Evolutionary conservation across 2,797 vertebrate species (phyloP).

Genomic region (Molossus alvarezi): DNA sequence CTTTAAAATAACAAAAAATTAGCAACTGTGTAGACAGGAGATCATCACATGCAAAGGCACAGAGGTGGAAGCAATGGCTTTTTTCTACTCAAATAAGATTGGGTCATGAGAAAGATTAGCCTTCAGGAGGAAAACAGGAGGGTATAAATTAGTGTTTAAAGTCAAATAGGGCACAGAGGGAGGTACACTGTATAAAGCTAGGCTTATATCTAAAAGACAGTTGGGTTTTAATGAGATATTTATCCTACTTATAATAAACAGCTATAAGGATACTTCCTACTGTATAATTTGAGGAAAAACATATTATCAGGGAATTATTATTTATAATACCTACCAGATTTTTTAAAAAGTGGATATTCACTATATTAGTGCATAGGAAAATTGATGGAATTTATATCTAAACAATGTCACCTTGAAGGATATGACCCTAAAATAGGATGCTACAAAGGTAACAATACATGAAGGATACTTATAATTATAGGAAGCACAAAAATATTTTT

Average conservation of each 20-base stretch:
- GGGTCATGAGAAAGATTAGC: not conserved
- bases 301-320: conserved; percentile 12
- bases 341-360: not conserved
- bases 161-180: not conserved
- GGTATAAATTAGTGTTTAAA: conserved; percentile 49
- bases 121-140: conserved; percentile 17
- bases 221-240: not conserved
- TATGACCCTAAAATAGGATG: not conserved
- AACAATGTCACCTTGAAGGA: not conserved
- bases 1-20: conserved; percentile 44
- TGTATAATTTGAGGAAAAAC: conserved; percentile 11
- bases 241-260: not conserved
- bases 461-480: not conserved
- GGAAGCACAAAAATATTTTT: not conserved
- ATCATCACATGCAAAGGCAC: not conserved
- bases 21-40: conserved; percentile 2
- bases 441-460: not conserved
- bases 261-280: not conserved
- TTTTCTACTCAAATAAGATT: conserved; percentile 13
- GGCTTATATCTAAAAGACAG: not conserved
- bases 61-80: not conserved
- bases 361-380: not conserved
- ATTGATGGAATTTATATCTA: not conserved
- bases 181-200: not conserved
- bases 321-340: conserved; percentile 20